These are phyloP conservation scores for Stegophylla sp. DNA, from an alignment of 2,888 invertebrate genomes.

Conservation along the genomic window DNA sequence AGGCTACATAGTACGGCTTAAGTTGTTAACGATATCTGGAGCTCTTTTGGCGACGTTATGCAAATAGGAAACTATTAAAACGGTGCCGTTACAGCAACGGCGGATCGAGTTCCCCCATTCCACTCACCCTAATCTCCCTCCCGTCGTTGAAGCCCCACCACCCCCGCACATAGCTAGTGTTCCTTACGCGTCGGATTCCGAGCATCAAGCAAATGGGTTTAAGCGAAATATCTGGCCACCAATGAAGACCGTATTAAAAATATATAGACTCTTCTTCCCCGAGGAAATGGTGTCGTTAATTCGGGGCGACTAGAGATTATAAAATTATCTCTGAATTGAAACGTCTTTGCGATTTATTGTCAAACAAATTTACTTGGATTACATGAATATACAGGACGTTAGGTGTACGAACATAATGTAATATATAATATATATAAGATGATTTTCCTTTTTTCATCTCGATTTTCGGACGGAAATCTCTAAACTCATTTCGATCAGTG, in stretches of 20 bases:
- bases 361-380: not conserved
- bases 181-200: not conserved
- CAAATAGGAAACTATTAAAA: constrained; percentile 58
- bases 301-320: not conserved
- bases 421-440: too few relatives aligned
- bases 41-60: constrained; percentile 56
- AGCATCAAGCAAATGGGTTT: not conserved
- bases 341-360: not conserved
- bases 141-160: not conserved
- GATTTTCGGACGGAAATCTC: not conserved
- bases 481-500: not conserved
- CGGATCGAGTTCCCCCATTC: not conserved
- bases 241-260: not conserved
- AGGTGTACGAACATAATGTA: too few relatives aligned
- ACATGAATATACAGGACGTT: too few relatives aligned
- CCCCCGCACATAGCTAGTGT: not conserved
- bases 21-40: constrained; percentile 54
- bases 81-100: constrained; percentile 25
- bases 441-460: too few relatives aligned
- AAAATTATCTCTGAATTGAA: not conserved
- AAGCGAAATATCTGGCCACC: not conserved
- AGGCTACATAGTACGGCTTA: constrained; percentile 17
- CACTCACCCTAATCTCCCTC: not conserved
- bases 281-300: not conserved
- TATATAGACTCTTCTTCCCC: not conserved